These are phyloP conservation scores for Allolobophora icterica DNA, from an alignment of 2,888 invertebrate species.

Conservation along the genomic window DNA sequence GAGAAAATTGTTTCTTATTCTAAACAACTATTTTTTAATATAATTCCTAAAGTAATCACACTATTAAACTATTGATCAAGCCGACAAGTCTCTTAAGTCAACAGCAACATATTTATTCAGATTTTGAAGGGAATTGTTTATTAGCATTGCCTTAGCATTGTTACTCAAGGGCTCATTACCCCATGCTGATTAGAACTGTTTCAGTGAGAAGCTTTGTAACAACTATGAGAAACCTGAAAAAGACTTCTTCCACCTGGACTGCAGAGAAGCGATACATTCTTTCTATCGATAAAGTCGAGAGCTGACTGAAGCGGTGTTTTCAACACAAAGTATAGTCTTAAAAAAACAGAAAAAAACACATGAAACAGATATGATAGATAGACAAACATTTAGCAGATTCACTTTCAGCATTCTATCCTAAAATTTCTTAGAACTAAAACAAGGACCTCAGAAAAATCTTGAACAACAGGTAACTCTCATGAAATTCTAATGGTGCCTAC, in stretches of 20 bases:
- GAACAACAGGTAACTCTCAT: neutral
- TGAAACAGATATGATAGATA: neutral
- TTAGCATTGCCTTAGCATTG: neutral
- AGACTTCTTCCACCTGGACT: slow-evolving; percentile 23
- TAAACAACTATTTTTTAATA: neutral
- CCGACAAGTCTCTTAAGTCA: neutral
- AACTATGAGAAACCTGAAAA: slow-evolving; percentile 13
- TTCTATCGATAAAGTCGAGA: neutral
- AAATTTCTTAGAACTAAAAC: neutral
- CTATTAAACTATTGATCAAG: neutral
- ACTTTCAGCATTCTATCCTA: neutral
- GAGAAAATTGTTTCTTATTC: neutral
- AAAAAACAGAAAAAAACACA: neutral
- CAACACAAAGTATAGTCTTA: slow-evolving; percentile 20
- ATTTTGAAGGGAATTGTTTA: neutral
- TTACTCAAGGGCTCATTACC: neutral
- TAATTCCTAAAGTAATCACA: neutral
- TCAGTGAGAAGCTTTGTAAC: neutral
- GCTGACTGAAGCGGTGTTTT: slow-evolving; percentile 19
- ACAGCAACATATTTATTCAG: neutral
- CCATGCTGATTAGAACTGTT: neutral
- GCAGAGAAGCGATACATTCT: slow-evolving; percentile 12
- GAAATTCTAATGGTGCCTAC: no score
- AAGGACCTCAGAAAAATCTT: neutral
- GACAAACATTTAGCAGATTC: neutral